Percentiles rank a stretch among this genome's conserved stretches.
Evolutionary conservation across 2,113 vertebrate genomes (phyloP).

Genomic region (Loxodonta africana): DNA sequence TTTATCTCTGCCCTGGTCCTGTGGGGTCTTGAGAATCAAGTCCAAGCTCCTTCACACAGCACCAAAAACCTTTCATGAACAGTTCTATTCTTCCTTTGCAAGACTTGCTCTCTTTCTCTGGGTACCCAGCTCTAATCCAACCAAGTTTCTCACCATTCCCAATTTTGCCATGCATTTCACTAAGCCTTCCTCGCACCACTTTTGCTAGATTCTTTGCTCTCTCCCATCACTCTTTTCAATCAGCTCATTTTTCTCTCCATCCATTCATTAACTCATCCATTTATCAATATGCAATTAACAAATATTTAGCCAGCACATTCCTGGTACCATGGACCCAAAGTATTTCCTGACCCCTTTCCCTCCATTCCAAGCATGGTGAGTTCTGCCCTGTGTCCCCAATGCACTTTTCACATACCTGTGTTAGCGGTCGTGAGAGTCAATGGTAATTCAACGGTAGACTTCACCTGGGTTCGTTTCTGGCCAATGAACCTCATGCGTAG

Average conservation of each 20-base stretch:
- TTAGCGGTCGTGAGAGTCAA: no score
- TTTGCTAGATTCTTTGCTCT: neutral
- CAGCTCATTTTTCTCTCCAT: neutral
- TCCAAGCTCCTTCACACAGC: neutral
- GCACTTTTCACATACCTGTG: neutral
- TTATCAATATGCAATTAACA: neutral
- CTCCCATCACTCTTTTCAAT: neutral
- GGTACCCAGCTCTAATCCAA: rapidly evolving
- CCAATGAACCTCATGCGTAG: neutral
- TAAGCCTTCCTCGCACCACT: neutral
- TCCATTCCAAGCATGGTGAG: neutral
- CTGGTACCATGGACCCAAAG: neutral
- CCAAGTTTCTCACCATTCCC: neutral
- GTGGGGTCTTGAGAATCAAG: neutral
- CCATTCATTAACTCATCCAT: neutral
- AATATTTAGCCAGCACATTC: neutral
- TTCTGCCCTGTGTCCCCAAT: rapidly evolving
- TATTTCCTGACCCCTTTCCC: neutral
- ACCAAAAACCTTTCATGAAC: neutral
- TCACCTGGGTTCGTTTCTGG: neutral
- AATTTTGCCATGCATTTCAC: neutral
- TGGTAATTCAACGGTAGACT: no score
- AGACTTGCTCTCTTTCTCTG: neutral
- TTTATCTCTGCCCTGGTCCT: neutral
- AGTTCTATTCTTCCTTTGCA: neutral